Conservation (phyloP, 1,140 invertebrate genomes). For the Eumaeus atala region DNA sequence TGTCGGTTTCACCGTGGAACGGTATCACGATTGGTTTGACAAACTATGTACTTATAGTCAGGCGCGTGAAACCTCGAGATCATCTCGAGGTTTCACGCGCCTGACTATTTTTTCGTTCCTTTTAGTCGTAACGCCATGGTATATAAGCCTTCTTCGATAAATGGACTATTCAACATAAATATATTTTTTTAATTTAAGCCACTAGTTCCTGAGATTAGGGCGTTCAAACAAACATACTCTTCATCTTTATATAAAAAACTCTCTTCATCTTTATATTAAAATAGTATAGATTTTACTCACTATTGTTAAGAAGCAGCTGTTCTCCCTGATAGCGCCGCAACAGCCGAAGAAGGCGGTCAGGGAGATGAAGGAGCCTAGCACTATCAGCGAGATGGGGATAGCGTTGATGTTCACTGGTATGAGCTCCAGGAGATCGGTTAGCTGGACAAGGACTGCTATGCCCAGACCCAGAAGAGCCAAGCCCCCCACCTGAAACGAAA, state of each 20-base stretch:
- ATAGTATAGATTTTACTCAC: slow-evolving; percentile 70
- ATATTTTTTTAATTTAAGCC: no score
- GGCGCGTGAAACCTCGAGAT: no score
- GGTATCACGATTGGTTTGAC: no score
- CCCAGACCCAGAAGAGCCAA: slow-evolving; percentile 30
- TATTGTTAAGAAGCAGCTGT: slow-evolving; percentile 84
- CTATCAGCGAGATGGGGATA: slow-evolving; percentile 82
- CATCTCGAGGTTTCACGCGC: no score
- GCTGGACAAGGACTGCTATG: slow-evolving; percentile 17
- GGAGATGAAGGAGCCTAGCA: slow-evolving; percentile 84
- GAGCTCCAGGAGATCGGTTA: slow-evolving; percentile 18
- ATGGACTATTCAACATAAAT: no score
- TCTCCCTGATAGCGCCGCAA: slow-evolving; percentile 87
- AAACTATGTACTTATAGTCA: no score
- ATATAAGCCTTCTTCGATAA: no score
- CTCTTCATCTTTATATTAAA: neutral
- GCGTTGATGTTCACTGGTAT: slow-evolving; percentile 58
- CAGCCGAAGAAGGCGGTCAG: slow-evolving; percentile 89
- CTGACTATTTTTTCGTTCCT: no score
- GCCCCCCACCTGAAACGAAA: slow-evolving; percentile 72
- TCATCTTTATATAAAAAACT: neutral
- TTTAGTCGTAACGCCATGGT: neutral
- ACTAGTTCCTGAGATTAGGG: no score
- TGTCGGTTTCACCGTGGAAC: no score
- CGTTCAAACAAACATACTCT: neutral